A percentile compares a stretch with the other conserved stretches of the same genome.
Conservation (phyloP, 2,888 invertebrate genomes). For the Lasioglossum malachurum region DNA sequence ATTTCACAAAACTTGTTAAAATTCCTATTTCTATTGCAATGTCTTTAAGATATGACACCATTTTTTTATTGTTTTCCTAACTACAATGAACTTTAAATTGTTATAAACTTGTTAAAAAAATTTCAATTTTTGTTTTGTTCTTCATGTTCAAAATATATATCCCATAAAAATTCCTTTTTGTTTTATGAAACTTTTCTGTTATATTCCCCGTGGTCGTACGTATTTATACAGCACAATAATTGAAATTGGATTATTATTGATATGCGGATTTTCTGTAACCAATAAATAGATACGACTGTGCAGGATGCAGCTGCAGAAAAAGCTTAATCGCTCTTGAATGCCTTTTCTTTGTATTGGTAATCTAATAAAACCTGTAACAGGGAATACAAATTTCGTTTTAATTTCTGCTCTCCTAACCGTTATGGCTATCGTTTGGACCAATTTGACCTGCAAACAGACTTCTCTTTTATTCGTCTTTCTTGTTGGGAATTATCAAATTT, state of each 20-base stretch:
- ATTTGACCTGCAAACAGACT: neutral
- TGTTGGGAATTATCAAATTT: neutral
- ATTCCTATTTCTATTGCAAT: neutral
- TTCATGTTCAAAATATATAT: neutral
- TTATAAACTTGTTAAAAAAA: neutral
- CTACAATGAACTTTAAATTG: neutral
- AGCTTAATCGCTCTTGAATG: constrained; percentile 2
- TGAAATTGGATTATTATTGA: neutral
- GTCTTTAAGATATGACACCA: neutral
- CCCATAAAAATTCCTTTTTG: neutral
- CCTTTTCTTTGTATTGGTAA: neutral
- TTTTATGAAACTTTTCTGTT: neutral
- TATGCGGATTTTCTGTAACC: neutral
- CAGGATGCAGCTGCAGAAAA: neutral
- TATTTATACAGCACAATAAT: neutral
- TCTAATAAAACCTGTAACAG: neutral
- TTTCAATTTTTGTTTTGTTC: neutral
- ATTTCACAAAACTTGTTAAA: neutral
- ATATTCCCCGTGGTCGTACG: neutral
- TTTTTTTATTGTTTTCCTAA: neutral
- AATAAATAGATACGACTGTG: constrained; percentile 1
- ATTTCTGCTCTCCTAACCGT: neutral
- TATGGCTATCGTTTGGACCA: neutral
- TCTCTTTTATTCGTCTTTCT: neutral
- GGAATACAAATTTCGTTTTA: neutral